Evolutionary conservation across 2,888 invertebrate species (phyloP).

Genomic region (Minunthozetes semirufus): DNA sequence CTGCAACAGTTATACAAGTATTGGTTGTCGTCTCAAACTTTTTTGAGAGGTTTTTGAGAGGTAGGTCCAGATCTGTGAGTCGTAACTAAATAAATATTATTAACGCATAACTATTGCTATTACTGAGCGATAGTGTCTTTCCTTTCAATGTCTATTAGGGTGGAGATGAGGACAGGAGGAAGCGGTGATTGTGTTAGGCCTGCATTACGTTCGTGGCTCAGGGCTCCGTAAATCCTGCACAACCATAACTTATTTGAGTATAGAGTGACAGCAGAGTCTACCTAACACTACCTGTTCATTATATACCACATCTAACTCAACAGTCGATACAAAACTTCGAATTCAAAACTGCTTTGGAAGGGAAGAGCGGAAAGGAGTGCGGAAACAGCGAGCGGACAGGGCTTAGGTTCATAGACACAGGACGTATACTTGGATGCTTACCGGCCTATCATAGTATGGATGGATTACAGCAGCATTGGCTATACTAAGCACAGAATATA

Average conservation of each 20-base stretch:
- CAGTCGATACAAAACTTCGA: too few relatives aligned
- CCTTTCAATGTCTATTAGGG: background rate
- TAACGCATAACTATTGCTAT: constrained; percentile 4
- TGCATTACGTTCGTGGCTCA: constrained; percentile 2
- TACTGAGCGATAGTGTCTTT: constrained; percentile 8
- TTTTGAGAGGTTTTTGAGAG: background rate
- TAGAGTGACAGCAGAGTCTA: constrained; percentile 4
- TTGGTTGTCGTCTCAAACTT: constrained; percentile 10
- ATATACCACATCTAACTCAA: too few relatives aligned
- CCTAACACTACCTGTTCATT: constrained; percentile 2
- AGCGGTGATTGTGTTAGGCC: background rate
- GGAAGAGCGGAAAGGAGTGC: constrained; percentile 10
- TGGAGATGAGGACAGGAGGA: constrained; percentile 21
- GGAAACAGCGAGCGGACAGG: constrained; percentile 15
- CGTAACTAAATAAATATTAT: constrained; percentile 8
- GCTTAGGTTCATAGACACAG: constrained; percentile 10
- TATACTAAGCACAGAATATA: background rate
- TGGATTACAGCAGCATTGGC: background rate
- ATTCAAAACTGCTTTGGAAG: background rate
- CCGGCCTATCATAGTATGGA: constrained; percentile 1
- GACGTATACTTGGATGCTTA: constrained; percentile 17
- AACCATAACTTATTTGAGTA: background rate
- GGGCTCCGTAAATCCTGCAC: constrained; percentile 6
- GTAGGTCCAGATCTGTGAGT: background rate
- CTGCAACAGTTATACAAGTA: background rate